These are phyloP conservation scores for Ophiodon elongatus DNA, from an alignment of 2,113 vertebrate genomes.

Conservation along the genomic window DNA sequence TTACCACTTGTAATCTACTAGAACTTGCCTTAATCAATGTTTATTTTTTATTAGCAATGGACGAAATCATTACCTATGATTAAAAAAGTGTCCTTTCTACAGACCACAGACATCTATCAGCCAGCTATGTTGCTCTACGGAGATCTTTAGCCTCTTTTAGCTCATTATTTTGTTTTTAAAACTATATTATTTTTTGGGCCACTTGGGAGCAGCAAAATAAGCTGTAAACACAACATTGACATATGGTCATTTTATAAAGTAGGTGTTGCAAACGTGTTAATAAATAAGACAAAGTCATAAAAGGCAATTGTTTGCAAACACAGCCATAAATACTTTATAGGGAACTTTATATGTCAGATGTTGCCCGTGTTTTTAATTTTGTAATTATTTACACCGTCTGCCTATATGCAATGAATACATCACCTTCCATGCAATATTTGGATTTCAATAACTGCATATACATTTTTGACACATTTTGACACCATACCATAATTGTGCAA, in stretches of 20 bases:
- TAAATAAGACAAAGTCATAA: background rate
- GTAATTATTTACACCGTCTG: background rate
- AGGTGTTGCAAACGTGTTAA: background rate
- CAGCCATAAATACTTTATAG: background rate
- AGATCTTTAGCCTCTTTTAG: background rate
- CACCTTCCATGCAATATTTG: background rate
- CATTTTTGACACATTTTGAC: background rate
- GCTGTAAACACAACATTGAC: background rate
- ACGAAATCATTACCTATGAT: background rate
- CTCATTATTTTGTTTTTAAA: background rate
- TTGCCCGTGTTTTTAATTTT: background rate
- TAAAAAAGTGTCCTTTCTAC: background rate
- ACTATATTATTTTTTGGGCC: background rate
- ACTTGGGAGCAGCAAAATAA: background rate
- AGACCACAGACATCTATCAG: background rate
- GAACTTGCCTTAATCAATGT: background rate
- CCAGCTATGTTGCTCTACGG: too few species aligned
- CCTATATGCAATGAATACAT: conserved; percentile 1
- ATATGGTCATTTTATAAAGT: background rate
- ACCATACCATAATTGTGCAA: conserved; percentile 10
- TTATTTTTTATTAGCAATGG: background rate
- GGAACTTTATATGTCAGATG: background rate
- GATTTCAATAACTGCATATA: background rate
- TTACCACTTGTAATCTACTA: background rate
- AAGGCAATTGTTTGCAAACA: background rate